Evolutionary conservation across 2,888 invertebrate species (phyloP).

Genomic region (Phaonia tiefii): DNA sequence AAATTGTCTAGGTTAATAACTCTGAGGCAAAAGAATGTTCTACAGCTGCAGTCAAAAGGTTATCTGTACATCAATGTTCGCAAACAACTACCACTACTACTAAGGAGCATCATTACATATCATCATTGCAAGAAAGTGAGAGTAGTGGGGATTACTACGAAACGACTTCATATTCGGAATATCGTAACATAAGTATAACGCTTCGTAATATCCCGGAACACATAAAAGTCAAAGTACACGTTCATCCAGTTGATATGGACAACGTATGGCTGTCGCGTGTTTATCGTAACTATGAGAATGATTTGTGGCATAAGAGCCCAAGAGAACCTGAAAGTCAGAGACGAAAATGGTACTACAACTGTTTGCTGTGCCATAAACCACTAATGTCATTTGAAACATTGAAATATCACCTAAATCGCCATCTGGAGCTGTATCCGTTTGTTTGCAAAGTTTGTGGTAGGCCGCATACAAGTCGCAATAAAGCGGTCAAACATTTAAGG

Average conservation of each 20-base stretch:
- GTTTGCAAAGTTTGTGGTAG: conserved; percentile 48
- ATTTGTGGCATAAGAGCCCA: conserved; percentile 45
- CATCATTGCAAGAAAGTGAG: no score
- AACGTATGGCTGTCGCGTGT: conserved; percentile 40
- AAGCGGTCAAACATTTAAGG: conserved; percentile 31
- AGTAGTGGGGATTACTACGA: no score
- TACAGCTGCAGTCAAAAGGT: no score
- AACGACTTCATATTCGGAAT: not conserved
- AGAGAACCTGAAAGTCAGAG: not conserved
- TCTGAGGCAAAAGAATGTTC: no score
- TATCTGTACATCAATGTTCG: no score
- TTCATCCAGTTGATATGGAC: conserved; percentile 38
- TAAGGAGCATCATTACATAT: no score
- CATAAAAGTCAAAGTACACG: conserved; percentile 39
- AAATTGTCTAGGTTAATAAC: no score
- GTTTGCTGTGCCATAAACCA: conserved; percentile 34
- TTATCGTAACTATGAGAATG: conserved; percentile 54
- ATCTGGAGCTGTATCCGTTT: conserved; percentile 54
- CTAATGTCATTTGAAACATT: not conserved
- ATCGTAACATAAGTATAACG: conserved; percentile 10
- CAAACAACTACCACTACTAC: no score
- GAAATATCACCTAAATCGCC: conserved; percentile 50
- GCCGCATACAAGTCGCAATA: conserved; percentile 39
- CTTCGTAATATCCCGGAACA: conserved; percentile 30
- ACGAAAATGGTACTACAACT: conserved; percentile 35